A percentile compares a stretch with the other conserved stretches of the same genome.
Conservation (phyloP, 2,797 vertebrate genomes). For the Sebastes diploproa region DNA sequence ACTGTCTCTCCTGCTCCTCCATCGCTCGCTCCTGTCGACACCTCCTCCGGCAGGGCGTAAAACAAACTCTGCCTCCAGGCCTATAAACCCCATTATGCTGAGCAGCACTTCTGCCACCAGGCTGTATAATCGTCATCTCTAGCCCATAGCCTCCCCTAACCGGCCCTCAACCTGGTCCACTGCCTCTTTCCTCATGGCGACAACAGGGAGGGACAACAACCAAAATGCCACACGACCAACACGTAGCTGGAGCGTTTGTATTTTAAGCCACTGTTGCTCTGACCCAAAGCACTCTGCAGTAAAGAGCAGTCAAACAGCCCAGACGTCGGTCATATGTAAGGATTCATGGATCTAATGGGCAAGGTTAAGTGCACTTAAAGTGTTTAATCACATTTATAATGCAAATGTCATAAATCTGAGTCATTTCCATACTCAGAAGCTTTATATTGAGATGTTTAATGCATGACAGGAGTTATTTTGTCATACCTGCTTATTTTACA, state of each 20-base stretch:
- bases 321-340: neutral
- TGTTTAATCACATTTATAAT: constrained; percentile 23
- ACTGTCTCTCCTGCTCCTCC: constrained; percentile 28
- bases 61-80: constrained; percentile 64
- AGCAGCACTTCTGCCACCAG: constrained; percentile 54
- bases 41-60: constrained; percentile 54
- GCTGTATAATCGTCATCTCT: constrained; percentile 52
- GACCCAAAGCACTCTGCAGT: neutral
- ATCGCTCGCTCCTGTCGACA: constrained; percentile 49
- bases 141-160: neutral
- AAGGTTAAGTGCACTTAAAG: constrained; percentile 16
- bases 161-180: constrained; percentile 27
- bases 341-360: neutral
- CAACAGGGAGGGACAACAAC: neutral
- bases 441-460: neutral
- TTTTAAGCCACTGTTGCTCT: neutral
- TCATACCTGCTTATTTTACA: neutral
- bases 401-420: constrained; percentile 20
- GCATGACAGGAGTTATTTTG: neutral
- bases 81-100: constrained; percentile 57
- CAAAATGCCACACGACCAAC: constrained; percentile 17
- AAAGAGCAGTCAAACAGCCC: neutral
- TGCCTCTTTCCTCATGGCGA: neutral
- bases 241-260: neutral
- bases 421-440: neutral